Base-by-base conservation (phyloP, 2,888 invertebrate genomes). In the Lasioglossum vierecki region DNA sequence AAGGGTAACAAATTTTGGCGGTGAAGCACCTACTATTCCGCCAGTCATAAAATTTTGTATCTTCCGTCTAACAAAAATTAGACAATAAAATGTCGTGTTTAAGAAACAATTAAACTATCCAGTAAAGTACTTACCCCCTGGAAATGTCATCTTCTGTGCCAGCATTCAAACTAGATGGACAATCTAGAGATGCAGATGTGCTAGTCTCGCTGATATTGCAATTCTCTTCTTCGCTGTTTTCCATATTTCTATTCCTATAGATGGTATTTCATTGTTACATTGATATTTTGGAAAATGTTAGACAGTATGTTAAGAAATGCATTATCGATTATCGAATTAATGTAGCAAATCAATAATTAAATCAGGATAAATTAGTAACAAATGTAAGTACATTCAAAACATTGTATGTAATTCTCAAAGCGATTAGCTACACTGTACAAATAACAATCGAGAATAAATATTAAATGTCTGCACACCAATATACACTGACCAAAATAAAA, bases 1-100 rank as follows among this genome's bases (percentile, higher is more conserved):
- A 49, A 98, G 95, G 0, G 97, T 97, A 18, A 98, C 97, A 94
- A 98, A 98, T 94, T 97, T 97, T 18, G 98, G 98, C 0, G 98
- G 98, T 1, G 98, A 98, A 0, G 97, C 97, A 39, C 96, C 96
- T 0, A 96, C 96, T 82, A 96, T 95, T 0, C 96, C 96, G 80
- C 96, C 94, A 4, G 96, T 96, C 95, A 97, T 95, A 91, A 96
- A 97, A 89, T 95, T 95, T 26, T 95, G 92, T 5, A 93, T 93
- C 87, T 95, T 93, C 88, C 94, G 94, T 76, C 95, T 95, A 75
- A 66, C 57, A 68, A 77, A 66, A 30, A 30, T 30, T 30, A 1
- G 30, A 30, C 30, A 18, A 35, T 18, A 30, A 63, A 18, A 41
- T 74, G 39, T 41, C 35, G 46, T 46, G 39, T 30, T 76, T 57